Percentiles rank a stretch among this genome's conserved stretches.
phyloP scores from a whole-genome alignment of 2,888 invertebrate species.

The Stenichneumon culpator region DNA sequence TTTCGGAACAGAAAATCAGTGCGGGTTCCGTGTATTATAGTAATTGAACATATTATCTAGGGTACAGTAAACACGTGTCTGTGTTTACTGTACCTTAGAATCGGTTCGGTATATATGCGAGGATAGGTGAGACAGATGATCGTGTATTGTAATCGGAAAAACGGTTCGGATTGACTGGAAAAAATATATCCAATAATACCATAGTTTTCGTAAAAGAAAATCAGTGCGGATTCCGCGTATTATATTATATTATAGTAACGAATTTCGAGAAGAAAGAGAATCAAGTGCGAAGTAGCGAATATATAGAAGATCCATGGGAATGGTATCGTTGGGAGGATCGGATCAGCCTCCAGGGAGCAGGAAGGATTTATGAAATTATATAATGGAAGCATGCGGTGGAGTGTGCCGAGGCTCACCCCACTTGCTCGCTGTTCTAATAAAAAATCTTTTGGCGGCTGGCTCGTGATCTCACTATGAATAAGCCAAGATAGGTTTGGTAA shows the following conservation, averaged over 20 bases:
- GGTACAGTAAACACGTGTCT: neutral
- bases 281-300: neutral
- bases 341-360: constrained; percentile 26
- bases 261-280: constrained; percentile 2
- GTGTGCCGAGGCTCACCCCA: constrained; percentile 36
- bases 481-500: constrained; percentile 45
- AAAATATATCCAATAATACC: no score
- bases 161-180: neutral
- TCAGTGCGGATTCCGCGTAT: neutral
- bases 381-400: constrained; percentile 45
- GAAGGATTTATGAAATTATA: constrained; percentile 55
- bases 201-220: no score
- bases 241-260: neutral
- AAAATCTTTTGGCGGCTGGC: constrained; percentile 52
- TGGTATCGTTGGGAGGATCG: neutral
- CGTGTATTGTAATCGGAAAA: neutral
- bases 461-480: constrained; percentile 54
- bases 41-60: neutral
- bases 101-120: neutral
- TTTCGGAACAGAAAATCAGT: no score
- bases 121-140: neutral
- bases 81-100: neutral
- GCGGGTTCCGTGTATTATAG: neutral
- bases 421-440: constrained; percentile 52
- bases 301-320: neutral